Evolutionary conservation across 2,113 vertebrate species (phyloP).

Genomic region (Dendropsophus ebraccatus): DNA sequence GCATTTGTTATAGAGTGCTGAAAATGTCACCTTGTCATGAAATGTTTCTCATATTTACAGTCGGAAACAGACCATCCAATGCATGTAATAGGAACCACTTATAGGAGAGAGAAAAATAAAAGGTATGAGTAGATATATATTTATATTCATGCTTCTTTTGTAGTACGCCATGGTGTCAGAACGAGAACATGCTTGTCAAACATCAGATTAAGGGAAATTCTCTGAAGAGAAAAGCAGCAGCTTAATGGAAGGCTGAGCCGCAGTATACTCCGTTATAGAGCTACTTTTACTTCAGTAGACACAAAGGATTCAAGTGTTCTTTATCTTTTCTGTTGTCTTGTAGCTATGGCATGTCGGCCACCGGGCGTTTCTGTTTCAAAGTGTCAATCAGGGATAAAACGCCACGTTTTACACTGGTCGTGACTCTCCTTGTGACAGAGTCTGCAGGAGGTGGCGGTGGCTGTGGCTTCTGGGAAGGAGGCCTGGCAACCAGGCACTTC

Average conservation of each 20-base stretch:
- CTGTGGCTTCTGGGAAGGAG: conserved; percentile 85
- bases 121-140: conserved; percentile 61
- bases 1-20: conserved; percentile 49
- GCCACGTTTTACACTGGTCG: conserved; percentile 92
- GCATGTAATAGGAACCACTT: conserved; percentile 72
- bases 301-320: not conserved
- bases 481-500: conserved; percentile 95
- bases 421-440: conserved; percentile 91
- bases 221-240: conserved; percentile 74
- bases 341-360: conserved; percentile 85
- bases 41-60: conserved; percentile 75
- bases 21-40: conserved; percentile 52
- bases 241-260: conserved; percentile 69
- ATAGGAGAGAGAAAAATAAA: conserved; percentile 68
- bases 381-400: conserved; percentile 98
- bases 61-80: conserved; percentile 72
- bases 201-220: conserved; percentile 69
- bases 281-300: conserved; percentile 60
- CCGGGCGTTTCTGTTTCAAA: conserved; percentile 96
- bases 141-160: conserved; percentile 82
- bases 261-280: conserved; percentile 61
- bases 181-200: conserved; percentile 81
- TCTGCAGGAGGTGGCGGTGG: conserved; percentile 83
- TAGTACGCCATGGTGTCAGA: conserved; percentile 75
- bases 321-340: not conserved